phyloP scores from a whole-genome alignment of 2,797 vertebrate species.

The Neosilurus hyrtlii region DNA sequence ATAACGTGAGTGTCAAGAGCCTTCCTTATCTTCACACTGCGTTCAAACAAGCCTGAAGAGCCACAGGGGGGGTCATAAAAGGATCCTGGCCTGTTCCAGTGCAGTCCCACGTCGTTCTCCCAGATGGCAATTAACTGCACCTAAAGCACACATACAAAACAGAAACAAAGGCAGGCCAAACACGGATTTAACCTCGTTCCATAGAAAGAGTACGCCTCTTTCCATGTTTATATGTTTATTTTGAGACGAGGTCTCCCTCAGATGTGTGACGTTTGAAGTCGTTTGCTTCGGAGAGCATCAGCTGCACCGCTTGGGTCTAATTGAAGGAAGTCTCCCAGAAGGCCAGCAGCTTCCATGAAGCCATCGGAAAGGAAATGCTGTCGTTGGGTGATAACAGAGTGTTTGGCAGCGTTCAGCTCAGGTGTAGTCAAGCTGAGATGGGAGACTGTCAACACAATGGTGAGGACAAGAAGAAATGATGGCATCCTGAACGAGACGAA shows the following conservation, averaged over 20 bases:
- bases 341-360: constrained; percentile 43
- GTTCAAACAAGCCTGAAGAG: constrained; percentile 48
- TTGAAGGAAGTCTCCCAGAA: constrained; percentile 57
- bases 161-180: constrained; percentile 9
- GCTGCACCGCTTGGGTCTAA: constrained; percentile 53
- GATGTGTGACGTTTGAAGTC: constrained; percentile 8
- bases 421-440: constrained; percentile 33
- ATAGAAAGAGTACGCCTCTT: constrained; percentile 19
- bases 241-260: constrained; percentile 26
- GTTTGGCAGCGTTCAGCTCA: constrained; percentile 38
- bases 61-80: constrained; percentile 41
- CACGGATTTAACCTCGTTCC: not conserved
- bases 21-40: constrained; percentile 33
- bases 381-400: constrained; percentile 24
- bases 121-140: constrained; percentile 36
- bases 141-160: constrained; percentile 28
- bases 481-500: constrained; percentile 16
- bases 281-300: constrained; percentile 39
- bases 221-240: constrained; percentile 28
- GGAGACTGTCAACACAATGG: constrained; percentile 28
- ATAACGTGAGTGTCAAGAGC: constrained; percentile 42
- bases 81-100: constrained; percentile 27
- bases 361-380: constrained; percentile 38
- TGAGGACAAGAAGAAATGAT: constrained; percentile 8
- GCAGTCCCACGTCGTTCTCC: constrained; percentile 28